Conservation (phyloP, 1,140 invertebrate species). For the Holotrichia oblita region DNA sequence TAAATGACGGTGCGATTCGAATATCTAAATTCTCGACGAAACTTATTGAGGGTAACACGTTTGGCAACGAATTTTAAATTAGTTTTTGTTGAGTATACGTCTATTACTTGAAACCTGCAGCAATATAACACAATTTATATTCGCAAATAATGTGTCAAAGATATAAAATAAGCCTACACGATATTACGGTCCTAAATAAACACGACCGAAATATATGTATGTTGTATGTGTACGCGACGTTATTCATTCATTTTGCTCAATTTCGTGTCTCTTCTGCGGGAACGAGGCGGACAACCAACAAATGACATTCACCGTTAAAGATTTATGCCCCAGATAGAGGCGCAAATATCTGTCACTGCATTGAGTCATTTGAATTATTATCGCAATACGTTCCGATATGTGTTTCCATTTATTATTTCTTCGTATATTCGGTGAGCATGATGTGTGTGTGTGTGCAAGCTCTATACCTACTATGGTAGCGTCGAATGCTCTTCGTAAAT, state of each 20-base stretch:
- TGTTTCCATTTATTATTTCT: constrained; percentile 21
- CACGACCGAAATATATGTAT: no score
- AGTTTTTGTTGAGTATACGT: no score
- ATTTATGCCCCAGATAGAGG: constrained; percentile 4
- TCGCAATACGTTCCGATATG: constrained; percentile 1
- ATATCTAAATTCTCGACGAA: no score
- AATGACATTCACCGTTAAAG: neutral
- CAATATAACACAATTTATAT: no score
- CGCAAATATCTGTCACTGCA: neutral
- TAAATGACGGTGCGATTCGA: no score
- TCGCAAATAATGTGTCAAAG: no score
- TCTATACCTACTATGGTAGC: neutral
- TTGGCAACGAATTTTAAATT: no score
- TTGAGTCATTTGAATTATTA: constrained; percentile 14
- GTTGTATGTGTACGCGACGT: no score
- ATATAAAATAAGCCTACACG: no score
- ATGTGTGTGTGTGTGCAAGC: neutral
- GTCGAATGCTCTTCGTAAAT: neutral
- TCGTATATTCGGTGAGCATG: neutral
- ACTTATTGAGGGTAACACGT: no score
- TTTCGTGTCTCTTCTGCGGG: neutral
- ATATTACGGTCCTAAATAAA: no score
- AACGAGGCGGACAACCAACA: neutral
- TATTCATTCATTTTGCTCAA: neutral
- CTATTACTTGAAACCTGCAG: no score